phyloP scores from a whole-genome alignment of 2,797 vertebrate genomes.

The Tangara arthus region DNA sequence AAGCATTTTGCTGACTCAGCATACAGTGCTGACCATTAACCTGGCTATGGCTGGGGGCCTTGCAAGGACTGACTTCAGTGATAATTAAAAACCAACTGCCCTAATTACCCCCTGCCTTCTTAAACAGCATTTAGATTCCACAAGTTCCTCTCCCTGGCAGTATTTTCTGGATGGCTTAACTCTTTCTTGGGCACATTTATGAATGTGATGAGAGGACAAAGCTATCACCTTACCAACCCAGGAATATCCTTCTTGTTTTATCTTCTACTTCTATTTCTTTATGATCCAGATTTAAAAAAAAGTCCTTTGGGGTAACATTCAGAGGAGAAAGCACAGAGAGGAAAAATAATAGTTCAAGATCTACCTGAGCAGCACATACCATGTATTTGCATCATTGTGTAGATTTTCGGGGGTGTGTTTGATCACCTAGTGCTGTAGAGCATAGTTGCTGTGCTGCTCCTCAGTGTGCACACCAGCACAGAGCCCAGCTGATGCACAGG shows the following conservation, averaged over 20 bases:
- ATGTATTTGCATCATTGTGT: neutral
- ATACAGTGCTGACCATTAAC: neutral
- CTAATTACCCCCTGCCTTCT: conserved; percentile 20
- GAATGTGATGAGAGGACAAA: neutral
- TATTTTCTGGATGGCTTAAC: neutral
- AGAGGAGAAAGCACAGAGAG: neutral
- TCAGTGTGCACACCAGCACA: neutral
- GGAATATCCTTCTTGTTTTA: neutral
- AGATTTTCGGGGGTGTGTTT: neutral
- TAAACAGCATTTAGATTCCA: neutral
- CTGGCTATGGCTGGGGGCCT: neutral
- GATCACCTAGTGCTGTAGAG: neutral
- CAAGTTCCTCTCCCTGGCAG: neutral
- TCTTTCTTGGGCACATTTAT: neutral
- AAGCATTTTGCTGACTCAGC: neutral
- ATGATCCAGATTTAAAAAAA: neutral
- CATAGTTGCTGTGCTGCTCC: neutral
- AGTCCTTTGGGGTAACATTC: neutral
- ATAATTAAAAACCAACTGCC: conserved; percentile 13
- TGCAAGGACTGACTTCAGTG: neutral
- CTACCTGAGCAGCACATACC: neutral
- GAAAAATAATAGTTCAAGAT: neutral
- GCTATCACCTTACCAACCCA: neutral
- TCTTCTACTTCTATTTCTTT: neutral
- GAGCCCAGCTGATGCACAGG: neutral